Base-by-base conservation (phyloP, 2,888 invertebrate genomes). In the Caenorhabditis afra region DNA sequence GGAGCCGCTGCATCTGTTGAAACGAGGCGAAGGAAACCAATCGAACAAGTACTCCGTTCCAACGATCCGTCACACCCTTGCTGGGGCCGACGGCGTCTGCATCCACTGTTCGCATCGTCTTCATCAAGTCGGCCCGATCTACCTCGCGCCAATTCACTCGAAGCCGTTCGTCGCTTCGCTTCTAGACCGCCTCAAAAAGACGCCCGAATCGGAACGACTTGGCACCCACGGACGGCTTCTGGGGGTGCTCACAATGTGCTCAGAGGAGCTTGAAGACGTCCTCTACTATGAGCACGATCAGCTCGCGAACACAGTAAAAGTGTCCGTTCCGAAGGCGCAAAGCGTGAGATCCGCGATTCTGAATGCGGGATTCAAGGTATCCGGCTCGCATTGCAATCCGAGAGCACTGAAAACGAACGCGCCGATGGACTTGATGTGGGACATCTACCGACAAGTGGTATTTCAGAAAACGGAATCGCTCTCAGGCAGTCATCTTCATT, bases 401-500 rank as follows among this genome's bases (percentile, higher is more conserved):
- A 93, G 94, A 83, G 96, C 96, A 0, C 92, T 98, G 22, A 99
- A 99, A 92, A 98, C 98, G 0, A 93, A 95, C 90, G 98, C 98
- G 3, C 96, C 99, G 0, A 91, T 94, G 45, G 91, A 92, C 1
- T 92, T 96, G 11, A 90, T 99, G 18, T 99, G 98, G 98, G 97
- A 97, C 91, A 93, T 97, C 67, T 93, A 97, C 86, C 92, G 96
- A 77, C 93, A 93, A 53, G 96, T 87, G 74, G 89, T 87, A n/a
- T n/a, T n/a, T n/a, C n/a, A n/a, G n/a, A n/a, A n/a, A n/a, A n/a
- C n/a, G n/a, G n/a, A n/a, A n/a, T n/a, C n/a, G n/a, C n/a, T n/a
- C n/a, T n/a, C n/a, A n/a, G 22, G 59, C 49, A 35, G 1, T 39
- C 37, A n/a, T 23, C 11, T 47, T 11, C n/a, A 16, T 35, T 5